These are phyloP conservation scores for Pluvialis apricaria DNA, from an alignment of 2,113 vertebrate genomes.

Conservation along the genomic window DNA sequence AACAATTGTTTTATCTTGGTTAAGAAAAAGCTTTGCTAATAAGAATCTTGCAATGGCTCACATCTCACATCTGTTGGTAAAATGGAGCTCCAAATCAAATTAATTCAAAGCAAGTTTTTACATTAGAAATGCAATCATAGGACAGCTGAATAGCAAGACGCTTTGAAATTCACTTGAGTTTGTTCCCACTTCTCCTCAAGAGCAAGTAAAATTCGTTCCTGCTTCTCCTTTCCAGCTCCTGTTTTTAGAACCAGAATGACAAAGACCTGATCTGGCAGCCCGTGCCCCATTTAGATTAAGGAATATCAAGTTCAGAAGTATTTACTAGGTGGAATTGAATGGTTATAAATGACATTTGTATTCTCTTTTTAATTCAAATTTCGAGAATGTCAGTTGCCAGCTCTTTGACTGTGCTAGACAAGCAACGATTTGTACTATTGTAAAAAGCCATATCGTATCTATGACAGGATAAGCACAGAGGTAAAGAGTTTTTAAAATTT, in stretches of 20 bases:
- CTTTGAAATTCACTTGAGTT: conserved; percentile 6
- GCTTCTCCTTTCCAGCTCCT: neutral
- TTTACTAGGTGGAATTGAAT: neutral
- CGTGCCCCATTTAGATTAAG: neutral
- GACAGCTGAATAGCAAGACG: neutral
- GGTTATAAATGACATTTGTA: neutral
- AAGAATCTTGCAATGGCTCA: neutral
- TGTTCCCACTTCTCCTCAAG: neutral
- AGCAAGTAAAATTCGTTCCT: neutral
- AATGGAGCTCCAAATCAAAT: neutral
- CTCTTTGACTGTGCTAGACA: neutral
- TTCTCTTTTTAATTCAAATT: neutral
- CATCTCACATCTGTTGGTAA: neutral
- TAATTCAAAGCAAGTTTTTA: conserved; percentile 22
- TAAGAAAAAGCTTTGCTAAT: neutral
- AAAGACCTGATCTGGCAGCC: neutral
- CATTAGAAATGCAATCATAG: neutral
- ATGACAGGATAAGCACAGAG: neutral
- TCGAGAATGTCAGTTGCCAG: neutral
- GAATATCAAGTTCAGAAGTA: neutral
- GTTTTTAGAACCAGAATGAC: neutral
- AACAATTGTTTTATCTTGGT: neutral
- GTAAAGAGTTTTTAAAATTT: neutral
- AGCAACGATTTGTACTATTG: neutral
- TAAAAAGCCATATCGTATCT: neutral